Conservation (phyloP, 2,888 invertebrate species). For the Synanthedon myopaeformis region DNA sequence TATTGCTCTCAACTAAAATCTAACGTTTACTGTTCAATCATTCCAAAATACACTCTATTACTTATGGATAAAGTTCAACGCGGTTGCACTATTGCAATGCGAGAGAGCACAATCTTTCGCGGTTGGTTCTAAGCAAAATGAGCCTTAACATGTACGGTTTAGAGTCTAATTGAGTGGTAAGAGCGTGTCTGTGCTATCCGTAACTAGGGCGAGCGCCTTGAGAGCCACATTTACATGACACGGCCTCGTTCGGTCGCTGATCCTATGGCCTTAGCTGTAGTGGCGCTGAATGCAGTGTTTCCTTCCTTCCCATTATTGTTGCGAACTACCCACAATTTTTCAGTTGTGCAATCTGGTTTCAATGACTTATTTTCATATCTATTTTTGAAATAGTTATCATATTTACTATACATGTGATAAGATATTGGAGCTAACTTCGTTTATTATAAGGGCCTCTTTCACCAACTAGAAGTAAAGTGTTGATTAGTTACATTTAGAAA, state of each 20-base stretch:
- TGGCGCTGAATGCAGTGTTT: slow-evolving; percentile 15
- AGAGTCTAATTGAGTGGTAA: neutral
- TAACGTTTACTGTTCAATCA: slow-evolving; percentile 8
- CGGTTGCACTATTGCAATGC: slow-evolving; percentile 1
- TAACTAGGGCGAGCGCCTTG: slow-evolving; percentile 63
- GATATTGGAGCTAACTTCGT: too few species aligned
- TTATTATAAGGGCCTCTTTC: too few species aligned
- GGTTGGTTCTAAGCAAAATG: neutral
- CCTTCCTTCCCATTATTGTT: neutral
- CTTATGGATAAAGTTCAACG: slow-evolving; percentile 15
- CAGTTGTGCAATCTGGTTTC: neutral
- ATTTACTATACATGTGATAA: too few species aligned
- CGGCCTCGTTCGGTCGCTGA: slow-evolving; percentile 59
- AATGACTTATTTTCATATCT: neutral
- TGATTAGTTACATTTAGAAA: too few species aligned
- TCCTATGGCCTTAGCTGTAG: slow-evolving; percentile 43
- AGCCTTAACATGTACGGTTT: neutral
- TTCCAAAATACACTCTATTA: slow-evolving; percentile 21
- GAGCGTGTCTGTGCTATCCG: slow-evolving; percentile 15
- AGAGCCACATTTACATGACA: slow-evolving; percentile 55
- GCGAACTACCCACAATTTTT: neutral
- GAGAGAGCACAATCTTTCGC: neutral
- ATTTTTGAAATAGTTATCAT: too few species aligned
- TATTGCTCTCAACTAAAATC: slow-evolving; percentile 24
- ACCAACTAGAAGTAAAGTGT: too few species aligned